Percentiles rank a stretch among this genome's conserved stretches.
Conservation (phyloP, 2,797 vertebrate genomes). For the Epinephelus awoara region DNA sequence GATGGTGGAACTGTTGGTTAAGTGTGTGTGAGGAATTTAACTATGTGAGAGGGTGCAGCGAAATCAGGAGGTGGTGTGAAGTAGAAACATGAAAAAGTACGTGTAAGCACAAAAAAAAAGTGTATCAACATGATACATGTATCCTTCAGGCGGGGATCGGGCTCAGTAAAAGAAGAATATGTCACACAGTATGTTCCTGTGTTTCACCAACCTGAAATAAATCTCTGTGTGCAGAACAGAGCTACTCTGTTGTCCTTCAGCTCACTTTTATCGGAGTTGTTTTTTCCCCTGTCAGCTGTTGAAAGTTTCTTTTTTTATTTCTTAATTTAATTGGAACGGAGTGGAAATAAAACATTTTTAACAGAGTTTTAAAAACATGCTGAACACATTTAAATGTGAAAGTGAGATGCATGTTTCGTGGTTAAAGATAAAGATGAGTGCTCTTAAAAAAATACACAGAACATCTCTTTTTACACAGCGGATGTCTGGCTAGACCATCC, state of each 20-base stretch:
- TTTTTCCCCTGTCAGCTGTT: constrained; percentile 23
- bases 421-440: constrained; percentile 27
- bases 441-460: constrained; percentile 20
- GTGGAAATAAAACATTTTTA: constrained; percentile 1
- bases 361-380: neutral
- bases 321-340: neutral
- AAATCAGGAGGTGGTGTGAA: constrained; percentile 44
- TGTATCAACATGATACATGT: constrained; percentile 39
- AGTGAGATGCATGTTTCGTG: neutral
- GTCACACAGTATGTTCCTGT: constrained; percentile 29
- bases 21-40: constrained; percentile 63
- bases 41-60: constrained; percentile 40
- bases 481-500: constrained; percentile 12
- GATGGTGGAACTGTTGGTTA: constrained; percentile 68
- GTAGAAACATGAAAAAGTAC: constrained; percentile 40
- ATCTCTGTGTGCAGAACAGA: constrained; percentile 26
- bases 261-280: constrained; percentile 23
- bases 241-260: constrained; percentile 5
- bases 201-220: constrained; percentile 38
- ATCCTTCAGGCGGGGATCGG: constrained; percentile 48
- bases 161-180: constrained; percentile 14
- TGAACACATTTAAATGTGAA: constrained; percentile 12
- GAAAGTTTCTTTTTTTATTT: constrained; percentile 24
- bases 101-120: constrained; percentile 42
- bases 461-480: constrained; percentile 3